Evolutionary conservation across 53 echinoderm and acorn worm species (phyloP), one percentile per base, ranked within the genome.

Genomic region (Actinopyga echinites): DNA sequence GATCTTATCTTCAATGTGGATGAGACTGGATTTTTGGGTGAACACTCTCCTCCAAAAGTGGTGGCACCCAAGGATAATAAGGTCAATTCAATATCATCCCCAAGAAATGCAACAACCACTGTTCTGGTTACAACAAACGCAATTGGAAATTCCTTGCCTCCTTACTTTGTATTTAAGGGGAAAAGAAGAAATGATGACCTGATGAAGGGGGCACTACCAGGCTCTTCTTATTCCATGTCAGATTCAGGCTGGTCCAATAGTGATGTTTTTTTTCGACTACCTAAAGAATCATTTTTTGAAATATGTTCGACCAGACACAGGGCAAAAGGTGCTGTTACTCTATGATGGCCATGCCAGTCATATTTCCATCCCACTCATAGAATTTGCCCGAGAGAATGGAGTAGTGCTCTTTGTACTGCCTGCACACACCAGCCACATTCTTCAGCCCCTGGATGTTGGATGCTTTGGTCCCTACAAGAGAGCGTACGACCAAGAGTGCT

Each of bases 381-480:
- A 85, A 32, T 85, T 62, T 73, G 85, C 85, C 7, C 55, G 28
- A 42, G 26, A 85, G 6, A 38, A 26, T 19, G 74, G 74, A 22
- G 74, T 75, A 17, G 2, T 85, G 29, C 45, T 85, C 21, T 85
- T 85, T 43, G 77, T 84, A 15, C 69, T 36, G n/a, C n/a, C n/a
- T n/a, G n/a, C n/a, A n/a, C n/a, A n/a, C n/a, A n/a, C n/a, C n/a
- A n/a, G n/a, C n/a, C 84, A 84, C n/a, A 57, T 85, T 36, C n/a
- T 85, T 10, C 85, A 63, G 78, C 85, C 85, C 57, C 40, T 62
- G n/a, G 85, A 85, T 61, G n/a, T 85, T 19, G 77, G 40, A 44
- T 85, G 85, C 21, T 85, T 85, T 52, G 75, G 64, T 10, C 77
- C 85, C 40, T 85, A 74, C 63, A 49, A 85, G 64, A 42, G 64